Evolutionary conservation across 2,113 vertebrate genomes (phyloP), one percentile per base, ranked within the genome.

Genomic region (Centropus unirufus): DNA sequence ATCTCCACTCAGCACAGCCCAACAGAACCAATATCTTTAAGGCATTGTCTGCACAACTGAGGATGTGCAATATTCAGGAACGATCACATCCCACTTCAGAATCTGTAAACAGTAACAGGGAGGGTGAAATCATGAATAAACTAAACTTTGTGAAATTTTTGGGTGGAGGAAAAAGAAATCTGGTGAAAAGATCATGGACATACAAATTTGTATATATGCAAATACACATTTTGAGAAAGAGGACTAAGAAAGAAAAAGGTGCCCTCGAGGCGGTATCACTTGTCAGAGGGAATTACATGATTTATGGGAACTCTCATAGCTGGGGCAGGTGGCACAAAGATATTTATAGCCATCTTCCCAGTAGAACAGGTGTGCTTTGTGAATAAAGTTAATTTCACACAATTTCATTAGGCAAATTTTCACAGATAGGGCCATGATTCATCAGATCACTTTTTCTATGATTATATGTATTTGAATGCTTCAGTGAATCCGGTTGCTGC

Each of bases 281-380:
- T 94, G 94, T 95, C 94, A 96, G 61, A 75, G 27, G 24, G 64
- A 97, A 96, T 95, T 34, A 81, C 0, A 10, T 94, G 90, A 96
- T 95, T 96, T 96, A 96, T 95, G 78, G 90, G 67, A 83, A 83
- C 68, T 94, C 68, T 93, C 79, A 49, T 59, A 92, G 44, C 39
- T 82, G 73, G 80, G 94, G 92, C 94, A 97, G 94, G 83, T 95
- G 95, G 92, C 69, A 95, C 36, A 62, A 49, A 85, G 87, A 80
- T 94, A 96, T 96, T 96, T 96, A 96, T 93, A 96, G 92, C 57
- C 40, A 70, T 61, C 92, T 92, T 51, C 74, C 39, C 63, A 74
- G 75, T 40, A 85, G 90, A 96, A 94, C 94, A 97, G 96, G 94
- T 97, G 95, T 90, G 92, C 80, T 92, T 90, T 63, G 76, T 95